These are phyloP conservation scores for Plotosus lineatus DNA, from an alignment of 2,113 vertebrate species.

Conservation along the genomic window DNA sequence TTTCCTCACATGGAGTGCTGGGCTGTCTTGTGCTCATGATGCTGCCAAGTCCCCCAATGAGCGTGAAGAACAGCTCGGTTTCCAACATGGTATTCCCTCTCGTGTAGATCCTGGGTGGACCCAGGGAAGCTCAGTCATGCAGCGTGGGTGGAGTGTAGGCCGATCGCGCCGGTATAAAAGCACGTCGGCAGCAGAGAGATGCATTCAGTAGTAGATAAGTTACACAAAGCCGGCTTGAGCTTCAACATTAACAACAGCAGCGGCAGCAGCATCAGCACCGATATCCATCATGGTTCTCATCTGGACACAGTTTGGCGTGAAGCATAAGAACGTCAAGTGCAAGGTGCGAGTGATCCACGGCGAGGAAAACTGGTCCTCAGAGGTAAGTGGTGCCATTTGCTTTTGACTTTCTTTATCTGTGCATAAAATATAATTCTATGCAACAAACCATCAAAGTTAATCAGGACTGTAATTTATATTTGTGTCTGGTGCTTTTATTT, in stretches of 20 bases:
- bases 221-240: not conserved
- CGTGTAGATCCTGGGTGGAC: conserved; percentile 60
- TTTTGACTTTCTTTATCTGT: not conserved
- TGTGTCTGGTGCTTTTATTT: not conserved
- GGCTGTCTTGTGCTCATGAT: conserved; percentile 69
- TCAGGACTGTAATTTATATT: not conserved
- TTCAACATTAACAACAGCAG: conserved; percentile 7
- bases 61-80: conserved; percentile 20
- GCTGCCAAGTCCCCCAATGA: conserved; percentile 63
- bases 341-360: conserved; percentile 77
- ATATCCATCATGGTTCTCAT: conserved; percentile 73
- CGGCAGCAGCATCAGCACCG: conserved; percentile 35
- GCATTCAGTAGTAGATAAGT: conserved; percentile 41
- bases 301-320: conserved; percentile 78
- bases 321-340: conserved; percentile 77
- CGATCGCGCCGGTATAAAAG: conserved; percentile 58
- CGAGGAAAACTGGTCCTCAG: conserved; percentile 72
- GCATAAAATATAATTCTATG: not conserved
- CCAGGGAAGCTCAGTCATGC: conserved; percentile 72
- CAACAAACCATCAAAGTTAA: not conserved
- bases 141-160: conserved; percentile 65
- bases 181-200: conserved; percentile 43
- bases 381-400: conserved; percentile 60
- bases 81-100: conserved; percentile 68
- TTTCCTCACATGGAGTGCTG: conserved; percentile 66